Evolutionary conservation across 2,888 invertebrate species (phyloP), one percentile per base, ranked within the genome.

Genomic region (Nematopogon swammerdamellus): DNA sequence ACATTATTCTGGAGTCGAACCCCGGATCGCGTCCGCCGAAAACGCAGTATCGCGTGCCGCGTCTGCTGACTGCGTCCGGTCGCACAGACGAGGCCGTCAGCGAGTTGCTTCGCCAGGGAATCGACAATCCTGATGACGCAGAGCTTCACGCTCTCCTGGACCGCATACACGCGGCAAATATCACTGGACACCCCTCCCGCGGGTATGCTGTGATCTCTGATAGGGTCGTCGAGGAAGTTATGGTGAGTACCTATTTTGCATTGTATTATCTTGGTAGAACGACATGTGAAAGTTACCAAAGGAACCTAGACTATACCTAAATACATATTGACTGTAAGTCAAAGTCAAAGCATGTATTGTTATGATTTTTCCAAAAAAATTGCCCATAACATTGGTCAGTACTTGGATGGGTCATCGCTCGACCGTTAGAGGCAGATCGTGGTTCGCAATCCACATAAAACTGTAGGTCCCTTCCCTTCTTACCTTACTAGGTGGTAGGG

Each of bases 1-100:
- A 97, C 72, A 75, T 94, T 1, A 82, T 97, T 57, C 81, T 97
- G 14, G 87, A 89, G 64, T 90, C 93, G 5, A 88, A 91, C 67
- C 84, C 87, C 1, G 60, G 63, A 55, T 57, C 52, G 54, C 87
- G 87, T 63, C 82, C 84, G 47, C 72, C 83, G 14, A 65, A 81
- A 36, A 83, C 79, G 58, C 79, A 73, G 44, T 71, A 60, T 36
- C 51, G 55, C 8, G 64, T 84, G 45, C 88, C 89, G 3, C 85
- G 90, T 55, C 72, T 95, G 42, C 83, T 93, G 48, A 75, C 86
- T 25, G 87, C 89, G 50, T 92, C 93, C 4, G 97, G 96, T 14
- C 86, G 97, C 58, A 95, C 95, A 1, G 87, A 90, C 65, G 87
- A 85, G 46, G 91, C 91, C 6, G 89, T 91, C 19, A 81, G 84